phyloP scores from a whole-genome alignment of 2,888 invertebrate species.

The Yponomeuta evonymella region DNA sequence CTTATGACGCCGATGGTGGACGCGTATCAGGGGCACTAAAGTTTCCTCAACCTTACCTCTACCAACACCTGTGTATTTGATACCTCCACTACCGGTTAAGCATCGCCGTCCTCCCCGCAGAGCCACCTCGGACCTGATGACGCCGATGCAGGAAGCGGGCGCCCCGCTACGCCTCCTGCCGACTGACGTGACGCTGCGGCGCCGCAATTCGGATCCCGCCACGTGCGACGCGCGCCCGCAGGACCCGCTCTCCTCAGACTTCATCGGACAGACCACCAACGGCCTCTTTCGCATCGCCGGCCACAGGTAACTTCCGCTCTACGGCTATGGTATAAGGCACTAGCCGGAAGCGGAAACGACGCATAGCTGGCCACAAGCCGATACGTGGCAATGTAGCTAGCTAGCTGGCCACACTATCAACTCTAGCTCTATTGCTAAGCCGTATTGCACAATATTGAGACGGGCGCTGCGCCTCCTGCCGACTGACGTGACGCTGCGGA shows the following conservation, averaged over 20 bases:
- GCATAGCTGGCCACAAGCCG: no score
- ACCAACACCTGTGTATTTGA: no score
- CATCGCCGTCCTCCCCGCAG: slow-evolving; percentile 25
- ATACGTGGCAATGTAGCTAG: no score
- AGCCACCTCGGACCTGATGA: slow-evolving; percentile 41
- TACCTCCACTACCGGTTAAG: no score
- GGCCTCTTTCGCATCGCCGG: slow-evolving; percentile 85
- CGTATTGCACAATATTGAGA: no score
- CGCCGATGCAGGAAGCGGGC: slow-evolving; percentile 29
- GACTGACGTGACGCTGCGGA: slow-evolving; percentile 73
- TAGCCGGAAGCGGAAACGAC: no score
- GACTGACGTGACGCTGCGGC: slow-evolving; percentile 73
- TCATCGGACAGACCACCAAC: slow-evolving; percentile 75
- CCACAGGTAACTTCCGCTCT: slow-evolving; percentile 64
- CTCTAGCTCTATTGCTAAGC: no score
- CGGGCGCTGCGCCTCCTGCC: slow-evolving; percentile 37
- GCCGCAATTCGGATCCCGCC: slow-evolving; percentile 76
- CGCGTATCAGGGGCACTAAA: no score
- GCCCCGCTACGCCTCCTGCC: slow-evolving; percentile 53
- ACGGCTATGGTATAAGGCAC: no score
- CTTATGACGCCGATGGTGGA: no score
- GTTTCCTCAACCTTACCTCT: no score
- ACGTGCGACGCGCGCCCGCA: slow-evolving; percentile 79
- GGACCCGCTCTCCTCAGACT: slow-evolving; percentile 68
- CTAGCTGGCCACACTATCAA: no score